phyloP scores from a whole-genome alignment of 2,888 invertebrate species.

The Melinopterus prodromus region DNA sequence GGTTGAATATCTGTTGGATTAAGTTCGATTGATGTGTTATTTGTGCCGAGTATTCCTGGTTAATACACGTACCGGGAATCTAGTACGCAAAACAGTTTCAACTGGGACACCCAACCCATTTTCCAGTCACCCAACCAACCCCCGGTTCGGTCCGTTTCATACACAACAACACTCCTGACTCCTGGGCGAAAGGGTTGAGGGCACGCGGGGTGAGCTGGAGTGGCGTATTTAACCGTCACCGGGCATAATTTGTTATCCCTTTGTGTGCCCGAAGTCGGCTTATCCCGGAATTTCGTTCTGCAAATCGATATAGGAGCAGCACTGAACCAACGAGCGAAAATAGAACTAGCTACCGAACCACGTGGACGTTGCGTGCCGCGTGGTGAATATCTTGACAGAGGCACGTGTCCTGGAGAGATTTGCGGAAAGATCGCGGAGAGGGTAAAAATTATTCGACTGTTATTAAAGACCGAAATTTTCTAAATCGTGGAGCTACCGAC shows the following conservation, averaged over 20 bases:
- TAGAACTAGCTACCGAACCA: background rate
- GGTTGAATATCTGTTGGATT: too few relatives aligned
- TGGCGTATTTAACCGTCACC: background rate
- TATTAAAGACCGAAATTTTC: background rate
- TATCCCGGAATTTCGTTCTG: background rate
- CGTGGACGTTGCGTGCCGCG: background rate
- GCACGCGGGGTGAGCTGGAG: background rate
- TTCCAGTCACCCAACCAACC: too few relatives aligned
- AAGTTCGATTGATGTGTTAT: too few relatives aligned
- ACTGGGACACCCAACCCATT: too few relatives aligned
- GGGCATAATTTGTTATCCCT: background rate
- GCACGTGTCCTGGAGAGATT: background rate
- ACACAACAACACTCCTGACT: background rate
- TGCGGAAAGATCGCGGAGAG: background rate
- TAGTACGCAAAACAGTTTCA: too few relatives aligned
- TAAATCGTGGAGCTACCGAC: background rate
- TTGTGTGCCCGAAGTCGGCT: background rate
- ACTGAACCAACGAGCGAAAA: background rate
- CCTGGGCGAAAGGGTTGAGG: background rate
- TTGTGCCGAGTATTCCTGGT: too few relatives aligned
- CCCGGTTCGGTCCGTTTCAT: background rate
- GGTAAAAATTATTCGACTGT: too few relatives aligned
- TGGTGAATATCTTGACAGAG: background rate
- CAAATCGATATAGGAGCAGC: background rate
- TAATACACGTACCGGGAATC: too few relatives aligned